Base-by-base conservation (phyloP, 1,140 invertebrate genomes). In the Dreissena polymorpha region DNA sequence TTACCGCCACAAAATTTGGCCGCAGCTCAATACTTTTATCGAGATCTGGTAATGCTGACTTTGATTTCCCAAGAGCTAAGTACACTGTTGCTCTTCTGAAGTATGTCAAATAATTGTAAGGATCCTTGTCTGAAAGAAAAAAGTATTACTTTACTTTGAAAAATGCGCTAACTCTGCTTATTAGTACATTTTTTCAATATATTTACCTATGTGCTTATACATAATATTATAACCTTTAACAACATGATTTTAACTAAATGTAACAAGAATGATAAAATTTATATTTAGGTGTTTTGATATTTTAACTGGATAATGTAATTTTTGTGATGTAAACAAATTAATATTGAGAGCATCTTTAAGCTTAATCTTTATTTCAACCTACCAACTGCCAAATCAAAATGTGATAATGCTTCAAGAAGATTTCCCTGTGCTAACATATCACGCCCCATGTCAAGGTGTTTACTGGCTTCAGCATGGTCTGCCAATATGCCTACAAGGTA, bases 381-480 rank as follows among this genome's bases (percentile, higher is more conserved):
- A 98, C 97, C 98, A 90, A 99, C 97, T 87, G 99, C 99, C 77
- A 97, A 96, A 95, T 99, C 98, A 94, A 99, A 99, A 92, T 99
- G 98, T 68, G 97, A 96, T 39, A 99, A 93, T 0, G 99, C 99
- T 94, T 99, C 99, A 68, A 97, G 96, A 71, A 99, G 95, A 92
- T 99, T 97, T 65, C 98, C 98, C 87, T 95, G 95, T 10, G 97
- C 96, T 86, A 99, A 93, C 91, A 99, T 96, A 88, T 98, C 95
- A 92, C 96, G 96, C 0, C 98, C 98, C 92, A 98, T 94, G 91
- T 99, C 97, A 90, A 99, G 94, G 94, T 99, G 98, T 90, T 96
- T 96, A 88, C 98, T 96, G 64, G 99, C 95, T 92, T 99, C 98
- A 64, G 57, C 73, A 76, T 72, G 86, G 27, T 81, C 78, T n/a